A percentile compares a stretch with the other conserved stretches of the same genome.
Conservation (phyloP, 2,797 vertebrate genomes). For the Meda fulgida region DNA sequence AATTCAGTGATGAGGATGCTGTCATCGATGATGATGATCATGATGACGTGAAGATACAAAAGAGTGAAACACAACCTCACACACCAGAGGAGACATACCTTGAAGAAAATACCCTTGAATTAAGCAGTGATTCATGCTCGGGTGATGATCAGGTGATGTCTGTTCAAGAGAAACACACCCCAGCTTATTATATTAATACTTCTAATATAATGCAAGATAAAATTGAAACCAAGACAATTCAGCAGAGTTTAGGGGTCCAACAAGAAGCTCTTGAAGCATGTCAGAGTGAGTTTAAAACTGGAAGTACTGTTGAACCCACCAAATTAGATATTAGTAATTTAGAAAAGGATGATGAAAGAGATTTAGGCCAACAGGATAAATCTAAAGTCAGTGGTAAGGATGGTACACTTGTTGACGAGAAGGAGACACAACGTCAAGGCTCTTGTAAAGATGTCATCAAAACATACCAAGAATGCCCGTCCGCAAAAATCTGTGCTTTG, state of each 20-base stretch:
- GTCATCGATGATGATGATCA: neutral
- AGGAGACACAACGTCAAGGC: slow-evolving; percentile 7
- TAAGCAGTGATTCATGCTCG: slow-evolving; percentile 44
- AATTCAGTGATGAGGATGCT: slow-evolving; percentile 28
- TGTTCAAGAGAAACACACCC: neutral
- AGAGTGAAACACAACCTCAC: slow-evolving; percentile 12
- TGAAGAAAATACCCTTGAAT: slow-evolving; percentile 24
- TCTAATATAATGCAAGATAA: neutral
- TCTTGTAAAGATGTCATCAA: neutral
- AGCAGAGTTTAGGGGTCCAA: neutral
- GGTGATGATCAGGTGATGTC: neutral
- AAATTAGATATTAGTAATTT: neutral
- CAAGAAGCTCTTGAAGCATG: slow-evolving; percentile 17
- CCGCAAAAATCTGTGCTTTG: neutral
- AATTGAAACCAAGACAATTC: slow-evolving; percentile 14
- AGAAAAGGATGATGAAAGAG: slow-evolving; percentile 32
- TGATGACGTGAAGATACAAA: neutral
- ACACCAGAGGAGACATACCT: slow-evolving; percentile 6
- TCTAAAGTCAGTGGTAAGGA: neutral
- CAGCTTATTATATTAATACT: neutral
- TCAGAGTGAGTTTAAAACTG: neutral
- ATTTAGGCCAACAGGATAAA: slow-evolving; percentile 35
- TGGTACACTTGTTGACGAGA: slow-evolving; percentile 8
- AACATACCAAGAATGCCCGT: neutral
- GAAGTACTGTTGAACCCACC: neutral